A percentile compares a stretch with the other conserved stretches of the same genome.
These are phyloP conservation scores for Hemicentrotus pulcherrimus DNA, from an alignment of 35 echinoderm and acorn worm species.

Conservation along the genomic window DNA sequence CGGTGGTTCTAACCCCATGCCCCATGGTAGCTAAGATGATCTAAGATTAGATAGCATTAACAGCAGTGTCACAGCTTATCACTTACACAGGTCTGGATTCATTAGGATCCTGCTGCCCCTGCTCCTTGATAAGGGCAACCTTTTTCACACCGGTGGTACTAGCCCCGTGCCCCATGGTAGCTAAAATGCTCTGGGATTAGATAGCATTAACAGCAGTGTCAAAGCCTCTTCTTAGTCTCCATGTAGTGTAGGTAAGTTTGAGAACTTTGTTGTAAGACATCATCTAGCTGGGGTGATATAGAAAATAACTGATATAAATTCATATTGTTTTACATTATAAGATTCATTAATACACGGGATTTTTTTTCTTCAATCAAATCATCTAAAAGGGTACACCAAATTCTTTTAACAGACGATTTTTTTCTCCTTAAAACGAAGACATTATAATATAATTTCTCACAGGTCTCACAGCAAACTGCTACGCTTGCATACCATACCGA, in stretches of 20 bases:
- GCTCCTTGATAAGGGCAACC: not conserved
- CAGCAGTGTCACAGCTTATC: not conserved
- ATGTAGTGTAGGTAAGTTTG: not conserved
- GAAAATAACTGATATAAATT: not conserved
- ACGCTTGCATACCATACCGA: too few species aligned
- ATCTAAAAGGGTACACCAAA: too few species aligned
- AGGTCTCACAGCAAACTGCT: too few species aligned
- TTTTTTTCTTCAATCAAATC: too few species aligned
- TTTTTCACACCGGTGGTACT: conserved; percentile 70
- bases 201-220: not conserved
- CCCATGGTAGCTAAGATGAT: conserved; percentile 39
- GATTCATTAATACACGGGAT: not conserved
- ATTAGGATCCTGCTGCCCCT: conserved; percentile 2
- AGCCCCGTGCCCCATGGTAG: conserved; percentile 69
- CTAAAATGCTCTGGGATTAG: not conserved
- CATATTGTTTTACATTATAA: not conserved
- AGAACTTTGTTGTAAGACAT: too few species aligned
- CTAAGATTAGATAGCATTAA: not conserved
- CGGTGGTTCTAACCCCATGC: conserved; percentile 66
- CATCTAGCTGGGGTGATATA: too few species aligned
- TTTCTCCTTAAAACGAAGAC: too few species aligned
- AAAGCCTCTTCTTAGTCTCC: not conserved
- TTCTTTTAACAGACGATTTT: too few species aligned
- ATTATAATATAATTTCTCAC: too few species aligned
- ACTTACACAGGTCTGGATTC: conserved; percentile 46